Percentiles rank a stretch among this genome's conserved stretches.
Evolutionary conservation across 2,888 invertebrate species (phyloP).

Genomic region (Lacanobia oleracea): DNA sequence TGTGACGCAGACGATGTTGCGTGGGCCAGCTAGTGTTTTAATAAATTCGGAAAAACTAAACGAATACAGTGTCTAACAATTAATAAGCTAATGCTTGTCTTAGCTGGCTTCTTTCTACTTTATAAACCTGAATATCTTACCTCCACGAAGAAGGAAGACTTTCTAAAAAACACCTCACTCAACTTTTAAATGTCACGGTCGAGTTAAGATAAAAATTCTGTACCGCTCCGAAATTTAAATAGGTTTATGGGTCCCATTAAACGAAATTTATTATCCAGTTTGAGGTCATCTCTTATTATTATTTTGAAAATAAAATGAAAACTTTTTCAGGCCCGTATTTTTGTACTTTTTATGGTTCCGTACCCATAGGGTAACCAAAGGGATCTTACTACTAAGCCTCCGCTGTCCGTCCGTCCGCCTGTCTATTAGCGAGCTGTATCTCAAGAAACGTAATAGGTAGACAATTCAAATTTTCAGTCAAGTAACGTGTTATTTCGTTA

Average conservation of each 20-base stretch:
- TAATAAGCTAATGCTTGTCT: background rate
- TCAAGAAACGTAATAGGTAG: too few species aligned
- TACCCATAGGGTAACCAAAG: too few species aligned
- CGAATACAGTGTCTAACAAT: background rate
- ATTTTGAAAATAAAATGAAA: slow-evolving; percentile 16
- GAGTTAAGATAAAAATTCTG: slow-evolving; percentile 58
- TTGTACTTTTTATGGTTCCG: background rate
- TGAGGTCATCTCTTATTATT: slow-evolving; percentile 17
- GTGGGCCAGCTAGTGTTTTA: too few species aligned
- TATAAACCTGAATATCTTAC: slow-evolving; percentile 14
- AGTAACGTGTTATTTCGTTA: too few species aligned
- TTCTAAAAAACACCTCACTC: slow-evolving; percentile 14
- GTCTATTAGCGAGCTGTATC: too few species aligned
- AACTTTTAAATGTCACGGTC: slow-evolving; percentile 53
- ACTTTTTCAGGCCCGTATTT: background rate
- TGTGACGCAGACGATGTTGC: too few species aligned
- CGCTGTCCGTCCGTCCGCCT: too few species aligned
- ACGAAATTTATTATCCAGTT: slow-evolving; percentile 51
- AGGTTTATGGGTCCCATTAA: slow-evolving; percentile 55
- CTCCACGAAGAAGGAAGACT: background rate
- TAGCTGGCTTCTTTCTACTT: background rate
- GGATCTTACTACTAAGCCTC: too few species aligned
- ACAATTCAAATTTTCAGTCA: too few species aligned
- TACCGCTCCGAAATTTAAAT: slow-evolving; percentile 48
- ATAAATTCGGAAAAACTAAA: background rate